Evolutionary conservation across 2,888 invertebrate genomes (phyloP).

Genomic region (Rhamphomyia laevipes): DNA sequence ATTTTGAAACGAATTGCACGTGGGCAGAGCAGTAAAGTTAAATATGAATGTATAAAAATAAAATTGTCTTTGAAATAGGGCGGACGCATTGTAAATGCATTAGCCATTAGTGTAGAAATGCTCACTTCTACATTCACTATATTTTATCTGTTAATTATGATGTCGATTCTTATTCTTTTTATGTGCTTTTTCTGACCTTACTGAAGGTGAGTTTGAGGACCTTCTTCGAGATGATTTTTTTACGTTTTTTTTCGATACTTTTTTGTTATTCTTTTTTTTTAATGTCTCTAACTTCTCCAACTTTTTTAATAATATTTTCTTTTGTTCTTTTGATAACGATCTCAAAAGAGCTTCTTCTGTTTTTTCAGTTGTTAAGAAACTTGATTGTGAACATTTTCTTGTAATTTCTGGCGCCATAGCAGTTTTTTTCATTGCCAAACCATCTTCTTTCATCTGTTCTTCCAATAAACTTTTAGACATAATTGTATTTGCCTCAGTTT

Average conservation of each 20-base stretch:
- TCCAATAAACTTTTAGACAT: slow-evolving; percentile 58
- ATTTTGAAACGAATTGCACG: no score
- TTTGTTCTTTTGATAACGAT: slow-evolving; percentile 75
- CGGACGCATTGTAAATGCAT: no score
- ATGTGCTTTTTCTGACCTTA: background rate
- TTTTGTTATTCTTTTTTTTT: slow-evolving; percentile 27
- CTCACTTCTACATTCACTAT: no score
- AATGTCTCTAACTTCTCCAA: slow-evolving; percentile 51
- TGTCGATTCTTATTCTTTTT: no score
- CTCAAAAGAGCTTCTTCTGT: slow-evolving; percentile 74
- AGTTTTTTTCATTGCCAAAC: slow-evolving; percentile 74
- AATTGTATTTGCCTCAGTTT: slow-evolving; percentile 52
- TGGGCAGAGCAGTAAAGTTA: no score
- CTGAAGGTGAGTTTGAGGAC: background rate
- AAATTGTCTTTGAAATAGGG: no score
- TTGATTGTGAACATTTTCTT: slow-evolving; percentile 25
- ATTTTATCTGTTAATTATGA: no score
- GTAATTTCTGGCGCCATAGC: slow-evolving; percentile 48
- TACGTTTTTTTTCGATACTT: slow-evolving; percentile 16
- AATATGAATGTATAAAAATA: no score
- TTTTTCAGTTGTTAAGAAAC: slow-evolving; percentile 20
- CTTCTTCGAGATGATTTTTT: background rate
- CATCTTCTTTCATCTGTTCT: slow-evolving; percentile 86
- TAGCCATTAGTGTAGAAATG: no score
- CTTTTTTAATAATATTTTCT: slow-evolving; percentile 77